These are phyloP conservation scores for Drepanosiphum platanoidis DNA, from an alignment of 2,888 invertebrate species.

Conservation along the genomic window DNA sequence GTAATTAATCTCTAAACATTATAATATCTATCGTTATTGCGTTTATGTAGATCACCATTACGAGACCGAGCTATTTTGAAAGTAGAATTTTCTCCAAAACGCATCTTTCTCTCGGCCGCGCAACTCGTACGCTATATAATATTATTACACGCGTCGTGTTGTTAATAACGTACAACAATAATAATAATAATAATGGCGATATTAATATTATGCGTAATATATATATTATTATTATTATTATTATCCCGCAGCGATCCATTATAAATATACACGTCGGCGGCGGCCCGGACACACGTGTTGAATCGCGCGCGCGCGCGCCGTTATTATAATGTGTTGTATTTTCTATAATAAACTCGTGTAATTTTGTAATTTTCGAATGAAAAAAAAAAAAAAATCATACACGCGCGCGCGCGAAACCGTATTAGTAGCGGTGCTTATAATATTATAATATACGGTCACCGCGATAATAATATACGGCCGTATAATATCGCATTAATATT, in stretches of 20 bases:
- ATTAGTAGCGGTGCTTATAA: neutral
- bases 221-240: neutral
- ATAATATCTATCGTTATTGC: neutral
- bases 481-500: neutral
- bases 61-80: neutral
- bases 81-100: conserved; percentile 16
- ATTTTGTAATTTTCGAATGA: neutral
- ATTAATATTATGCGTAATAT: too few species aligned
- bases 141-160: too few species aligned
- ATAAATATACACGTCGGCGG: neutral
- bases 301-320: too few species aligned
- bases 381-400: too few species aligned
- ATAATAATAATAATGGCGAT: too few species aligned
- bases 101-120: neutral
- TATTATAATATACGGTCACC: neutral
- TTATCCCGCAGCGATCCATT: neutral
- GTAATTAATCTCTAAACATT: neutral
- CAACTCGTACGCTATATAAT: neutral
- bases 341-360: neutral
- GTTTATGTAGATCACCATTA: neutral
- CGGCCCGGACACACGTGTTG: too few species aligned
- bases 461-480: neutral
- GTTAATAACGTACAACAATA: too few species aligned
- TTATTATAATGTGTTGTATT: too few species aligned
- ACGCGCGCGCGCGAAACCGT: neutral